Conservation (phyloP, 2,113 vertebrate genomes). For the Salminus brasiliensis region DNA sequence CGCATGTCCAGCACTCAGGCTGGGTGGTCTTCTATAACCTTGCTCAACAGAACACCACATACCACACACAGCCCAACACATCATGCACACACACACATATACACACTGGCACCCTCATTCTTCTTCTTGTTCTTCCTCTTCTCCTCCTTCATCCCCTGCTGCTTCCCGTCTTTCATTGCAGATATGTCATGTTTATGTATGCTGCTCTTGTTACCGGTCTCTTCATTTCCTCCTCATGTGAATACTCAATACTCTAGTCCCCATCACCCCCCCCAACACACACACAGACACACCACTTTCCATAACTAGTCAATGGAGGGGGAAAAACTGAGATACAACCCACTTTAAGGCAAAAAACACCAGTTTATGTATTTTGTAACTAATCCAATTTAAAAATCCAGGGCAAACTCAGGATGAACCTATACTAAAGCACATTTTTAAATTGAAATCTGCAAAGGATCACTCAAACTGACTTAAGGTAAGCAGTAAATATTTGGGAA, state of each 20-base stretch:
- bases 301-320: slow-evolving; percentile 42
- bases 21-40: slow-evolving; percentile 75
- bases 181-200: slow-evolving; percentile 48
- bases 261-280: slow-evolving; percentile 20
- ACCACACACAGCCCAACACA: slow-evolving; percentile 28
- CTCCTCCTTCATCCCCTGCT: slow-evolving; percentile 22
- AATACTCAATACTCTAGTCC: slow-evolving; percentile 22
- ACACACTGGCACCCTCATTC: slow-evolving; percentile 28
- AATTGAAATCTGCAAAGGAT: slow-evolving; percentile 36
- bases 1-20: slow-evolving; percentile 52
- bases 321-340: slow-evolving; percentile 16
- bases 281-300: too few relatives aligned
- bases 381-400: not conserved
- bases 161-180: slow-evolving; percentile 24
- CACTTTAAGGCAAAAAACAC: slow-evolving; percentile 34
- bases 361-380: slow-evolving; percentile 2
- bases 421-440: slow-evolving; percentile 33
- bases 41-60: slow-evolving; percentile 51
- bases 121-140: slow-evolving; percentile 38
- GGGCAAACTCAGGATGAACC: slow-evolving; percentile 34
- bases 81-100: not conserved
- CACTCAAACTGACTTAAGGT: slow-evolving; percentile 36
- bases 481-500: slow-evolving; percentile 52
- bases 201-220: slow-evolving; percentile 21
- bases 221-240: slow-evolving; percentile 25